Percentiles rank a stretch among this genome's conserved stretches.
Evolutionary conservation across 1,140 invertebrate species (phyloP).

Genomic region (Dolichoris vasculosae): DNA sequence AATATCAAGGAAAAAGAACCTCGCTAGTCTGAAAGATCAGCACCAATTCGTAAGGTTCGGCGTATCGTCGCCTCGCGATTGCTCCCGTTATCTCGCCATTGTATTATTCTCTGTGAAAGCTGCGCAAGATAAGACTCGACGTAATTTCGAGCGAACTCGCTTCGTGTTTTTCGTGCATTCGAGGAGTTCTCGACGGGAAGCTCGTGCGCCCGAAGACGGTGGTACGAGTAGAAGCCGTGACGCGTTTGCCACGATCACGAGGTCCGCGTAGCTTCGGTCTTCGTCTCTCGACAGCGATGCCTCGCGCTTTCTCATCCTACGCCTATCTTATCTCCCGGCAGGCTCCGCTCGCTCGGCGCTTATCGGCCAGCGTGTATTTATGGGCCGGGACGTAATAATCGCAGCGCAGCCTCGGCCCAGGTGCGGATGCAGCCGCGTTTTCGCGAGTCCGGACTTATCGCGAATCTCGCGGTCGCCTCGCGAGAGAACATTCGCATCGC

Average conservation of each 20-base stretch:
- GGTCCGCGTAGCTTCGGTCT: neutral
- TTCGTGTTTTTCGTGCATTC: neutral
- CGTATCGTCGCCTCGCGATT: neutral
- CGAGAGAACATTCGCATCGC: conserved; percentile 26
- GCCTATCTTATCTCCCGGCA: conserved; percentile 64
- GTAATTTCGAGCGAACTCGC: neutral
- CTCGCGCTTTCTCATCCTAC: conserved; percentile 36
- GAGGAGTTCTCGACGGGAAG: neutral
- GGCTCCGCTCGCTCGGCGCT: neutral
- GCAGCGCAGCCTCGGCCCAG: neutral
- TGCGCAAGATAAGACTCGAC: neutral
- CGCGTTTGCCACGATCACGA: neutral
- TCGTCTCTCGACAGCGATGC: neutral
- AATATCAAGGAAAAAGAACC: neutral
- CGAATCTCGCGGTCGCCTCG: neutral
- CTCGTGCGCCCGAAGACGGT: neutral
- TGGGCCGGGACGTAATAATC: conserved; percentile 62
- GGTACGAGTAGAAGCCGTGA: neutral
- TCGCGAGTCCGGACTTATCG: conserved; percentile 1
- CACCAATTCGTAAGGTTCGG: neutral
- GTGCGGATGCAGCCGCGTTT: neutral
- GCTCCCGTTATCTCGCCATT: neutral
- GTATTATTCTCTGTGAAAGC: neutral
- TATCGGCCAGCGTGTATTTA: conserved; percentile 66
- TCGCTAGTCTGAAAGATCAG: neutral